Evolutionary conservation across 2,888 invertebrate species (phyloP).

Genomic region (Drosophila anceps): DNA sequence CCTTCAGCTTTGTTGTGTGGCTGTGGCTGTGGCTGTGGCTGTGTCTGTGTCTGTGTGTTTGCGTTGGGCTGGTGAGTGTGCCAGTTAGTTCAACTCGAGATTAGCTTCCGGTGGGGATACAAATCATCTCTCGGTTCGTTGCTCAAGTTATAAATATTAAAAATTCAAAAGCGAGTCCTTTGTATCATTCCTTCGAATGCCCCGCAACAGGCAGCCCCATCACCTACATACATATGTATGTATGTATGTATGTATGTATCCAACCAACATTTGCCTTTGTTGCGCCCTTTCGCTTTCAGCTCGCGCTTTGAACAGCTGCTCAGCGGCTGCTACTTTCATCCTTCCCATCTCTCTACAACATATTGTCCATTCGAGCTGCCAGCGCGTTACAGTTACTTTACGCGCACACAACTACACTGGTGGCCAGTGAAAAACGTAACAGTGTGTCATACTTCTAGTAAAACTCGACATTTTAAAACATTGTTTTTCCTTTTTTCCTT

Average conservation of each 20-base stretch:
- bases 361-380: constrained; percentile 24
- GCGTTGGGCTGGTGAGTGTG: constrained; percentile 30
- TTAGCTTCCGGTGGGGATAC: constrained; percentile 80
- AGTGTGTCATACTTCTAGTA: constrained; percentile 19
- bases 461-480: constrained; percentile 3
- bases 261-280: constrained; percentile 58
- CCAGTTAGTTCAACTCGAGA: constrained; percentile 75
- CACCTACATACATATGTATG: too few species aligned
- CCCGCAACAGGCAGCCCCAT: constrained; percentile 42
- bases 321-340: constrained; percentile 9
- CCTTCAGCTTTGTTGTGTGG: constrained; percentile 12
- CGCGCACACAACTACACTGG: constrained; percentile 69
- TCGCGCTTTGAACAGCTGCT: constrained; percentile 75
- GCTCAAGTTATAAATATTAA: constrained; percentile 78
- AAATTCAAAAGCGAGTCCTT: constrained; percentile 72
- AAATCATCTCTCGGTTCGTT: constrained; percentile 79
- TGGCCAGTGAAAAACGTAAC: constrained; percentile 57
- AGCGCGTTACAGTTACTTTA: constrained; percentile 73
- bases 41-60: constrained; percentile 22
- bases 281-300: constrained; percentile 71
- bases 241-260: too few species aligned
- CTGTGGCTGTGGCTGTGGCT: constrained; percentile 16
- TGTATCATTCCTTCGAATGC: constrained; percentile 19
- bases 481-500: constrained; percentile 14
- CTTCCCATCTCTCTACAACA: background rate